Base-by-base conservation (phyloP, 37 sponge, comb jelly and placozoan genomes). In the Cliona cf. orientalis region DNA sequence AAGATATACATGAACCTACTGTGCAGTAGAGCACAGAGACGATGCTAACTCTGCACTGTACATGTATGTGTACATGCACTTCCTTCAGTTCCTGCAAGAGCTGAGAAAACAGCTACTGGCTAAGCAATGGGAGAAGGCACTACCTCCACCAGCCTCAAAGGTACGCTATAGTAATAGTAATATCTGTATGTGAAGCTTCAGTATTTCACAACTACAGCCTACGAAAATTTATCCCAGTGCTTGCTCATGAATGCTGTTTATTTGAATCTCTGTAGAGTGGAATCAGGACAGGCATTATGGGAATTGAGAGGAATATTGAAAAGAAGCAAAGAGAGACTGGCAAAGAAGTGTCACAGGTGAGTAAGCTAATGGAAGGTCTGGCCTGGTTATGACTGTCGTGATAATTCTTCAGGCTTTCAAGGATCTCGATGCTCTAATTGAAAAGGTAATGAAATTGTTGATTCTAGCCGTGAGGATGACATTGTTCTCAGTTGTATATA, bases 381-480 rank as follows among this genome's bases (percentile, higher is more conserved):
- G 17, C 14, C 6, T 38, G 4, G 7, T 6, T 68, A 22, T 12
- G 42, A 28, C 7, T 19, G 40, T 38, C 36, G 4, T 19, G 6
- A 26, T 36, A 7, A 14, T 78, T 11, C 12, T 84, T 2, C 56
- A 80, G 83, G 99, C 99, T 19, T 98, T 98, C 82, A 93, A 91
- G 62, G 99, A 98, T 66, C 84, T 98, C 19, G 90, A 93, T 80
- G 94, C 93, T 6, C 92, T 98, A 28, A 98, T 98, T 86, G 94
- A 84, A 29, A 98, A 93, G 88, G 97, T 87, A 42, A 4, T n/a
- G n/a, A n/a, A n/a, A n/a, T n/a, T n/a, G n/a, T n/a, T n/a, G n/a
- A n/a, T n/a, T n/a, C n/a, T n/a, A n/a, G n/a, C n/a, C n/a, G n/a
- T n/a, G n/a, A n/a, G n/a, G n/a, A n/a, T n/a, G n/a, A n/a, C n/a